Percentiles rank a stretch among this genome's conserved stretches.
Evolutionary conservation across 2,113 vertebrate genomes (phyloP).

Genomic region (Hemiscyllium ocellatum): DNA sequence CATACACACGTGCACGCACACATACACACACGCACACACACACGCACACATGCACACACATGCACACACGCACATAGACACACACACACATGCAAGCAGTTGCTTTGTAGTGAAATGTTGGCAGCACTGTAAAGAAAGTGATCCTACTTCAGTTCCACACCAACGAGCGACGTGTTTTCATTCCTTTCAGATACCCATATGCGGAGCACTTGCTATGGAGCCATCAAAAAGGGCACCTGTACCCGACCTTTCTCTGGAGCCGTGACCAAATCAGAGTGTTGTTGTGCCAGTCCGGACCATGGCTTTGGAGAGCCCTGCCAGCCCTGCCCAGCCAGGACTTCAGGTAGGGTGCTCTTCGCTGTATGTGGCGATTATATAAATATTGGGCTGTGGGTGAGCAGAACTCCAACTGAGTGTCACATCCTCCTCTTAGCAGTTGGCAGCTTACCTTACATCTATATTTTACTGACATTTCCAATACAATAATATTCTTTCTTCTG

Average conservation of each 20-base stretch:
- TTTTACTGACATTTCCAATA: background rate
- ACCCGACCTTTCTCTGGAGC: constrained; percentile 85
- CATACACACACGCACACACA: no score
- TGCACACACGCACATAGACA: no score
- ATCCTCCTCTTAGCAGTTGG: background rate
- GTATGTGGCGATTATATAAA: background rate
- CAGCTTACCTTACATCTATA: background rate
- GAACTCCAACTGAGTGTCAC: background rate
- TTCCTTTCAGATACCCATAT: constrained; percentile 76
- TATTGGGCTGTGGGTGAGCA: background rate
- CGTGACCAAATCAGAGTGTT: constrained; percentile 94
- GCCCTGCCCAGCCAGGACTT: constrained; percentile 86
- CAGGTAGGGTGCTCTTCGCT: constrained; percentile 59
- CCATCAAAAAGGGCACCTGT: constrained; percentile 89
- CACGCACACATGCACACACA: no score
- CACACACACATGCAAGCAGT: background rate
- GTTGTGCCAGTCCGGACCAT: constrained; percentile 86
- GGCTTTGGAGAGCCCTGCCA: constrained; percentile 94
- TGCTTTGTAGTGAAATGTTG: background rate
- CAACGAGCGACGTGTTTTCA: background rate
- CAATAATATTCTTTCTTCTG: background rate
- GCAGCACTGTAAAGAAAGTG: background rate
- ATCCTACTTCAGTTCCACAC: background rate
- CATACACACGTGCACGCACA: no score
- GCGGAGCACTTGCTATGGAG: constrained; percentile 92